Evolutionary conservation across 1,140 invertebrate genomes (phyloP), one percentile per base, ranked within the genome.

Genomic region (Eupeodes corollae): DNA sequence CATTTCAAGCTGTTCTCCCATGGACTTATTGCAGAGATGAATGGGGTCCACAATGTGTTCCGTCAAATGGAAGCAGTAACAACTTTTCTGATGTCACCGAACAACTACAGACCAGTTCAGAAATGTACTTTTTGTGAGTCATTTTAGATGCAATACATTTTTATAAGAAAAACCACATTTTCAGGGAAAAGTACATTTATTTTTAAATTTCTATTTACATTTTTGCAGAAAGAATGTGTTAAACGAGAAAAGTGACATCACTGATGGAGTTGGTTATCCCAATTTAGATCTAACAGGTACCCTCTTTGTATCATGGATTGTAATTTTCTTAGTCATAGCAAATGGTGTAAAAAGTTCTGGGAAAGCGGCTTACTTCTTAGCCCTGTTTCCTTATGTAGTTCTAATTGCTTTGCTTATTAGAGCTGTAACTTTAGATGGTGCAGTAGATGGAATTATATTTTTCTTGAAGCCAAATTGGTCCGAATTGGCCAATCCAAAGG

Each of bases 301-400:
- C 53, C 71, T 86, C 0, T 62, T 80, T 6, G 63, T 80, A n/a
- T 77, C 84, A 1, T 91, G 88, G 88, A 44, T 82, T 12, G 58
- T 79, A 13, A 74, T 88, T 16, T 87, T 82, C 62, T 52, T 82
- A n/a, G 79, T 86, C 42, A 74, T 88, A 6, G 74, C 81, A 14
- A 79, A 77, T 61, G 88, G 88, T 37, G 82, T 90, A 1, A 77
- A 80, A 57, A 80, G 77, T 52, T 78, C 79, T 0, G 82, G 82
- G 43, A 83, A 82, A 67, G 79, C 76, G 2, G 75, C 84, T 1
- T 89, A 88, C 58, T 87, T 89, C 61, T 75, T 87, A 0, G 86
- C 86, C 0, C 61, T 88, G 3, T 90, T 89, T 60, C 86, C 87
- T 0, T 90, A 90, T 60, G 70, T 88, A 0, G 77, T 90, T 14